Base-by-base conservation (phyloP, 1,140 invertebrate species). In the Pogonus chalceus region DNA sequence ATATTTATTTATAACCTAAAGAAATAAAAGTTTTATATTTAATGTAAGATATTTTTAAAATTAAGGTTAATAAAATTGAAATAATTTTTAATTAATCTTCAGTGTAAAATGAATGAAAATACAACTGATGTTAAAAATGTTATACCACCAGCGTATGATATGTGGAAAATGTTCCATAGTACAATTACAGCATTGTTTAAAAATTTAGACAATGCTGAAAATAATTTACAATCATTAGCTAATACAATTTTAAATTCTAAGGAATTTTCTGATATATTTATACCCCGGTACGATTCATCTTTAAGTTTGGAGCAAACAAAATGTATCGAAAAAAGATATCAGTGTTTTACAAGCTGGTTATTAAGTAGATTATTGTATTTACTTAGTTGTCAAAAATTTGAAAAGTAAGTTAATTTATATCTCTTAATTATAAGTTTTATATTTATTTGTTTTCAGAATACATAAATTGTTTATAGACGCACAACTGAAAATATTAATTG, bases 361-460 rank as follows among this genome's bases (percentile, higher is more conserved):
- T 55, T 79, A 18, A 76, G 76, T 18, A 68, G 73, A 59, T 65
- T 79, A 55, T 76, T 79, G 62, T 79, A 78, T 68, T 65, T 79
- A 2, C 72, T 75, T 60, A 75, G 72, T 26, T 69, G 72, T 9
- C 69, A 76, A 35, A 69, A 76, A 56, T 60, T 77, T 16, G 59
- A 66, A 20, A 69, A 65, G 75, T 75, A 69, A 60, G 31, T 57
- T 55, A 35, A 48, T 50, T 54, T 52, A 49, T 52, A 55, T 35
- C 31, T 53, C 35, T 43, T 26, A 56, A 43, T 9, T 53, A 39
- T 54, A 23, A 48, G 9, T 2, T 20, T 4, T 54, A 35, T 22
- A 23, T 59, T 39, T 55, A 47, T 52, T 35, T 56, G 35, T 59
- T 68, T 73, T 55, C 60, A 76, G 75, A 58, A 72, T 76, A 54